These are phyloP conservation scores for Fringilla coelebs DNA, from an alignment of 2,797 vertebrate genomes.

Conservation along the genomic window DNA sequence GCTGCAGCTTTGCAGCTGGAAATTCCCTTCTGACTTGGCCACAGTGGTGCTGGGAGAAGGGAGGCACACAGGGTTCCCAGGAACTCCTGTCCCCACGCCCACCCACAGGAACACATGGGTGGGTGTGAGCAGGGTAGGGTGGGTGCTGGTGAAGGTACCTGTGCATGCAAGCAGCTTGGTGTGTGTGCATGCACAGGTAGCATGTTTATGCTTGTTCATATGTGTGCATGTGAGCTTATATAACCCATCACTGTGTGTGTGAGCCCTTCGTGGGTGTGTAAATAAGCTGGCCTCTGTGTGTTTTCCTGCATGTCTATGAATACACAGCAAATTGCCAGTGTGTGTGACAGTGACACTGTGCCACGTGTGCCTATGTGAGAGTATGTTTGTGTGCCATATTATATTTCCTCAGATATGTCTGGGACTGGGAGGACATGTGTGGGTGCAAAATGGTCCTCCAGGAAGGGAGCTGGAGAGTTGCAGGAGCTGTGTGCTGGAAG, in stretches of 20 bases:
- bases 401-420: slow-evolving; percentile 57
- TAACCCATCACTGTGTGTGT: accelerated
- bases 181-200: background rate
- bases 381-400: background rate
- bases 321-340: accelerated
- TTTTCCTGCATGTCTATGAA: background rate
- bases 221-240: background rate
- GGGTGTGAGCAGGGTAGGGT: background rate
- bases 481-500: background rate
- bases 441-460: background rate
- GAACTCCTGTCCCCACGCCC: accelerated
- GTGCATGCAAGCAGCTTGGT: background rate
- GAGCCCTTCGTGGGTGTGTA: background rate
- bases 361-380: background rate
- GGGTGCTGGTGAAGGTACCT: background rate
- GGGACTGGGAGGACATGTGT: background rate
- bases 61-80: background rate
- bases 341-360: background rate
- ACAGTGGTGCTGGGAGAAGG: background rate
- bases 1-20: background rate
- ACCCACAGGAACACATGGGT: background rate
- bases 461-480: background rate
- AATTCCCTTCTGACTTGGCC: slow-evolving; percentile 20
- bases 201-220: background rate
- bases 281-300: accelerated